Conservation (phyloP, 2,888 invertebrate genomes). For the Metacarcinus magister region DNA sequence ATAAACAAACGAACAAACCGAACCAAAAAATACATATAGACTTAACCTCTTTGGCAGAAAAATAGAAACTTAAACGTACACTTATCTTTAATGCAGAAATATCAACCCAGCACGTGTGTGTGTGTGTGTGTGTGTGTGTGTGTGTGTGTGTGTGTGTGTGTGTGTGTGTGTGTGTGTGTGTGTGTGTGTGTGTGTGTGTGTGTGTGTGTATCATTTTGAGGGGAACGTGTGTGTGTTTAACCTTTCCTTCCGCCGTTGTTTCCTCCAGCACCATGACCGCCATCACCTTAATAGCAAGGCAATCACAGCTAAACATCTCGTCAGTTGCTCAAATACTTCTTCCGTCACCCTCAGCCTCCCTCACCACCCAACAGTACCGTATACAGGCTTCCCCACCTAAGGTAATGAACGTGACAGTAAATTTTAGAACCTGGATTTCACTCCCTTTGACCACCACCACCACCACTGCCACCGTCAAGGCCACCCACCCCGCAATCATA, state of each 20-base stretch:
- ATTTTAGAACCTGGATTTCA: no score
- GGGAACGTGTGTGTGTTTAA: neutral
- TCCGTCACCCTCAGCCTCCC: neutral
- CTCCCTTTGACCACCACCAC: neutral
- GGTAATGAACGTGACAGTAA: no score
- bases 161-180: neutral
- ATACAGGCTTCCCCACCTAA: no score
- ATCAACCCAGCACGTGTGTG: no score
- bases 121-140: no score
- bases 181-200: neutral
- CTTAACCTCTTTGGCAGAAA: no score
- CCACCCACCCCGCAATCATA: neutral
- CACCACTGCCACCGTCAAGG: neutral
- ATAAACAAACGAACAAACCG: no score
- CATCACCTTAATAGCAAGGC: neutral
- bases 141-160: no score
- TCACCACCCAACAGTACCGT: neutral
- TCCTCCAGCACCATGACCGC: neutral
- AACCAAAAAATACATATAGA: no score
- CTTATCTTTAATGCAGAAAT: no score
- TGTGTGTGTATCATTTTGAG: neutral
- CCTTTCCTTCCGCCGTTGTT: neutral
- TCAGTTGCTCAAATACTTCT: conserved; percentile 26
- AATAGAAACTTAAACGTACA: no score
- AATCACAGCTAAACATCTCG: conserved; percentile 1